These are phyloP conservation scores for Dicranocentrus wangi DNA, from an alignment of 2,888 invertebrate genomes.

Conservation along the genomic window DNA sequence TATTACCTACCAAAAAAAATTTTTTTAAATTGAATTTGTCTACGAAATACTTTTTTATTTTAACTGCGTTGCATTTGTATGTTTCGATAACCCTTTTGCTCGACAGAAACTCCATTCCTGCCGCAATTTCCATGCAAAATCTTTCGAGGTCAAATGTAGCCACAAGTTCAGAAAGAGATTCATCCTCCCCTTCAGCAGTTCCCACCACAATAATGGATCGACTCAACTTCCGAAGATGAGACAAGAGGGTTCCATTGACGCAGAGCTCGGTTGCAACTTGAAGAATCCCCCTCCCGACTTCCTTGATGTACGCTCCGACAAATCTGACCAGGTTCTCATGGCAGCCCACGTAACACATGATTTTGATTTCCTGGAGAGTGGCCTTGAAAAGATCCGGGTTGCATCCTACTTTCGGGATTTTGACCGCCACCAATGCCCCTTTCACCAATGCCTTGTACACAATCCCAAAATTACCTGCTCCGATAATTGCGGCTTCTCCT, in stretches of 20 bases:
- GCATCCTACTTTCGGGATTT: neutral
- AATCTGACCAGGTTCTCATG: neutral
- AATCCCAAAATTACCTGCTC: neutral
- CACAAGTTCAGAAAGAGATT: too few relatives aligned
- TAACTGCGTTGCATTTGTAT: neutral
- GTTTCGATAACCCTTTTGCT: too few relatives aligned
- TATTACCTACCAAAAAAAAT: neutral
- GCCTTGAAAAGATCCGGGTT: neutral
- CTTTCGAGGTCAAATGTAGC: too few relatives aligned
- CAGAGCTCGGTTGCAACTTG: neutral
- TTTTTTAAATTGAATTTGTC: neutral
- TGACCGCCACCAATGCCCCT: neutral
- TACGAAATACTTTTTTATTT: neutral
- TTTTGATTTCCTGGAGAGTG: neutral
- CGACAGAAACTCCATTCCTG: neutral
- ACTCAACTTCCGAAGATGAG: too few relatives aligned
- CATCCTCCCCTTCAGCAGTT: too few relatives aligned
- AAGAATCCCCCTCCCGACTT: neutral
- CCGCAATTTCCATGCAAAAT: too few relatives aligned
- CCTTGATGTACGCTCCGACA: neutral
- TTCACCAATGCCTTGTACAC: neutral
- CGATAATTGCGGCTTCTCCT: too few relatives aligned
- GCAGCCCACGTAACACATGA: neutral
- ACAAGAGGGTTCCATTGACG: neutral
- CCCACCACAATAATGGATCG: too few relatives aligned